These are phyloP conservation scores for Umimayanthus kanabou DNA, from an alignment of 92 coral and sea anemone species.

Conservation along the genomic window DNA sequence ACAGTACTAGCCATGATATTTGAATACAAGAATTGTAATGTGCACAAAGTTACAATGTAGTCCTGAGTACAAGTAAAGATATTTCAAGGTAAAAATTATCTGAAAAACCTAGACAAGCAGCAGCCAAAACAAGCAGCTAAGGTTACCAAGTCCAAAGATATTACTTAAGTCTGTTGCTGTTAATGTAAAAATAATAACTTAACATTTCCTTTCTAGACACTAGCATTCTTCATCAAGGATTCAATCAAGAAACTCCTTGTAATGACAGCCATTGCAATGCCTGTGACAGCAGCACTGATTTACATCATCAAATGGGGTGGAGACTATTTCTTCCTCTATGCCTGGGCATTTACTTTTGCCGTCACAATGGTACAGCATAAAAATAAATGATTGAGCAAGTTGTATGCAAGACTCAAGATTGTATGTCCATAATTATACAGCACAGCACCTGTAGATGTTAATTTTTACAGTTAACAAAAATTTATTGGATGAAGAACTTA, in stretches of 20 bases:
- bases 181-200: background rate
- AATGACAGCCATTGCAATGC: conserved; percentile 76
- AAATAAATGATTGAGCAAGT: background rate
- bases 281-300: conserved; percentile 77
- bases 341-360: conserved; percentile 88
- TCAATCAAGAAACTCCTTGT: conserved; percentile 80
- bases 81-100: no score
- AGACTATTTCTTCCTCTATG: conserved; percentile 89
- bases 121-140: no score
- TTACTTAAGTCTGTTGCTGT: background rate
- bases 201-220: conserved; percentile 57
- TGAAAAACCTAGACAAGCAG: no score
- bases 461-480: no score
- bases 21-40: no score
- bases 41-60: no score
- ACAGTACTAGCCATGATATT: no score
- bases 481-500: no score
- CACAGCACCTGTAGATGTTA: no score
- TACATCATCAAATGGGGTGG: conserved; percentile 99
- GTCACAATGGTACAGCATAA: conserved; percentile 75
- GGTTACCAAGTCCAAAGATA: background rate
- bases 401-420: background rate
- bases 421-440: background rate
- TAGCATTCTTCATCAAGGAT: conserved; percentile 91
- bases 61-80: no score